Percentiles rank a stretch among this genome's conserved stretches.
phyloP scores from a whole-genome alignment of 2,113 vertebrate genomes.

The Trinectes maculatus region DNA sequence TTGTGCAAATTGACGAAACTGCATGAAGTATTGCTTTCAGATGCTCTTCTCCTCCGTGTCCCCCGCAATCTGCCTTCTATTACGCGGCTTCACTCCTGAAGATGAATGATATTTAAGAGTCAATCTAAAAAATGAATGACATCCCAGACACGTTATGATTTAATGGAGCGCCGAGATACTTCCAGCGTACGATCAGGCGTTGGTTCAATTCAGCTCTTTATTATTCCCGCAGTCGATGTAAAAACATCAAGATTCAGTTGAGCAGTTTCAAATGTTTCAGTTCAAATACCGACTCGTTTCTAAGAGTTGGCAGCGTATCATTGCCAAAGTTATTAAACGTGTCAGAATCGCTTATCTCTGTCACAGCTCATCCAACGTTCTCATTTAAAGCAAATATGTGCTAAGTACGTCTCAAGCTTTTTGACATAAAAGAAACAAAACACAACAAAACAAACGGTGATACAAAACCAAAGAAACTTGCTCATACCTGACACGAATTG shows the following conservation, averaged over 20 bases:
- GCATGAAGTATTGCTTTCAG: constrained; percentile 22
- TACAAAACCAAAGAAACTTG: too few species aligned
- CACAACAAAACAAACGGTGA: not conserved
- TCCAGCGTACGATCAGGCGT: constrained; percentile 24
- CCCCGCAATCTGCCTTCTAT: constrained; percentile 15
- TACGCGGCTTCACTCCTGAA: constrained; percentile 13
- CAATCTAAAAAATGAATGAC: constrained; percentile 52
- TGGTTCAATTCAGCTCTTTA: constrained; percentile 36
- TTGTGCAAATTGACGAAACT: constrained; percentile 21
- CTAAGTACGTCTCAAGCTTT: not conserved
- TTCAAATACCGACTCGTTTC: constrained; percentile 20
- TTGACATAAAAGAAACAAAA: not conserved
- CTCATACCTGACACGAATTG: too few species aligned
- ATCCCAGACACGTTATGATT: constrained; percentile 48
- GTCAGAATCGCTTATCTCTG: constrained; percentile 22
- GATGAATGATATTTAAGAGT: constrained; percentile 42
- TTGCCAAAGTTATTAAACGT: constrained; percentile 13
- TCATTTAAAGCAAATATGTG: constrained; percentile 12
- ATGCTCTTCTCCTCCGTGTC: constrained; percentile 31
- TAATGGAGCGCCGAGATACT: constrained; percentile 34
- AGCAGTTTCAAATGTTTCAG: constrained; percentile 14
- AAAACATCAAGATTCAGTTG: constrained; percentile 12
- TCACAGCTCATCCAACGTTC: not conserved
- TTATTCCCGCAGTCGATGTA: not conserved
- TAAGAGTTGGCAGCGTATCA: constrained; percentile 19